These are phyloP conservation scores for Ceramica pisi DNA, from an alignment of 2,888 invertebrate species.

Conservation along the genomic window DNA sequence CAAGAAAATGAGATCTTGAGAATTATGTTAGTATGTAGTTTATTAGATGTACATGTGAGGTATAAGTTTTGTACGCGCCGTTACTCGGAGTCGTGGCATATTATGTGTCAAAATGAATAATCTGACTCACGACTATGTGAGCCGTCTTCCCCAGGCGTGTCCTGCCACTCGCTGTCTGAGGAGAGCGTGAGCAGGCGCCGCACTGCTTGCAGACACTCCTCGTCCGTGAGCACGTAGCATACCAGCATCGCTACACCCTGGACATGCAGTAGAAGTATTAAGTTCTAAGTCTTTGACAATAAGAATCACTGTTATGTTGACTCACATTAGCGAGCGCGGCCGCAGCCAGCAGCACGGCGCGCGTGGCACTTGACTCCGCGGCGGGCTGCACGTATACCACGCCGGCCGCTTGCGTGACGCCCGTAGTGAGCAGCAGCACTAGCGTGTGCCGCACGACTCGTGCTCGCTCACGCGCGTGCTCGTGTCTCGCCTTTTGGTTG, in stretches of 20 bases:
- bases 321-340: conserved; percentile 83
- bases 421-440: conserved; percentile 78
- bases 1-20: no score
- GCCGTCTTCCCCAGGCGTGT: conserved; percentile 90
- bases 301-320: conserved; percentile 16
- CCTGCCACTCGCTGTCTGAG: conserved; percentile 85
- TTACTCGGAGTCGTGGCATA: no score
- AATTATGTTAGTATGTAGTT: no score
- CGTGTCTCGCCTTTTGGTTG: conserved; percentile 76
- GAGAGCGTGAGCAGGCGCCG: conserved; percentile 79
- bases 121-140: conserved; percentile 91
- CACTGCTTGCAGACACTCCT: conserved; percentile 88
- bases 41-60: no score
- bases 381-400: conserved; percentile 86
- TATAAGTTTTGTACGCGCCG: no score
- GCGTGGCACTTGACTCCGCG: conserved; percentile 75
- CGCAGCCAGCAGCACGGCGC: conserved; percentile 78
- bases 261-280: background rate
- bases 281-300: background rate
- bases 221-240: conserved; percentile 91
- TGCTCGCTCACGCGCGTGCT: conserved; percentile 84
- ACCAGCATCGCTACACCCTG: conserved; percentile 91
- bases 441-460: conserved; percentile 83
- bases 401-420: conserved; percentile 83
- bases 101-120: background rate